Evolutionary conservation across 2,888 invertebrate species (phyloP).

Genomic region (Pecten maximus): DNA sequence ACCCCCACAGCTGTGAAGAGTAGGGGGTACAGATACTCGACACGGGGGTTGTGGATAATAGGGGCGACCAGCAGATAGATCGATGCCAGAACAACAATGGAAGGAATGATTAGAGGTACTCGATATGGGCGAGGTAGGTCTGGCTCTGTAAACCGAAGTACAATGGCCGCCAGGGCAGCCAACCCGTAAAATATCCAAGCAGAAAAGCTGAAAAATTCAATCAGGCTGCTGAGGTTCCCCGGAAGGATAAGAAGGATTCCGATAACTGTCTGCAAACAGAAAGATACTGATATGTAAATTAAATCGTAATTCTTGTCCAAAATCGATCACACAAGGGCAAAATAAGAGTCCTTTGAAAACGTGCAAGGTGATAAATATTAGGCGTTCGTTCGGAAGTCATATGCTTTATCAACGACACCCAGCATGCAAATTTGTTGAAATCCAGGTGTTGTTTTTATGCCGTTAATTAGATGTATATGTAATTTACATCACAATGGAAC

Average conservation of each 20-base stretch:
- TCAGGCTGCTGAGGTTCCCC: slow-evolving; percentile 40
- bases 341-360: too few species aligned
- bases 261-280: slow-evolving; percentile 38
- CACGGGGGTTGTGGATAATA: slow-evolving; percentile 66
- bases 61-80: slow-evolving; percentile 70
- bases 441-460: too few species aligned
- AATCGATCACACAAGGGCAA: too few species aligned
- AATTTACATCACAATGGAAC: too few species aligned
- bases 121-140: slow-evolving; percentile 93
- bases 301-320: too few species aligned
- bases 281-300: too few species aligned
- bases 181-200: slow-evolving; percentile 50
- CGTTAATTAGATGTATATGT: too few species aligned
- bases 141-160: slow-evolving; percentile 92
- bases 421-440: too few species aligned
- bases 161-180: slow-evolving; percentile 37
- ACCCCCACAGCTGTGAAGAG: slow-evolving; percentile 69
- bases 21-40: slow-evolving; percentile 69
- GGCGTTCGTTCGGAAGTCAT: too few species aligned
- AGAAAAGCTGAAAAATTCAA: slow-evolving; percentile 46
- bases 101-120: slow-evolving; percentile 69
- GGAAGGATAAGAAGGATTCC: slow-evolving; percentile 41
- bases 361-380: too few species aligned
- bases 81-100: slow-evolving; percentile 67
- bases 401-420: too few species aligned